Percentiles rank a stretch among this genome's conserved stretches.
Evolutionary conservation across 1,140 invertebrate genomes (phyloP).

Genomic region (Eufriesea mexicana): DNA sequence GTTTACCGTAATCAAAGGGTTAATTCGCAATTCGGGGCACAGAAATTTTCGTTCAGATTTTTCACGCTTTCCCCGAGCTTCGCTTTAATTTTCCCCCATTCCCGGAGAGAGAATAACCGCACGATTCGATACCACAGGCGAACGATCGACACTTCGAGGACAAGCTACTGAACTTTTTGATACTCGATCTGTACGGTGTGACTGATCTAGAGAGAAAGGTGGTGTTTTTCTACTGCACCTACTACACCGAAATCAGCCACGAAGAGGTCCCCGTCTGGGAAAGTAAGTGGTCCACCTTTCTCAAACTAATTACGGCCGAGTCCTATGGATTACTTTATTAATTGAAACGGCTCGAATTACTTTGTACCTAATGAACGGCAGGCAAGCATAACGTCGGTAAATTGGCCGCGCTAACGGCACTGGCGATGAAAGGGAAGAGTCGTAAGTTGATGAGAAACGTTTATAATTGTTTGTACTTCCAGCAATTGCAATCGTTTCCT

Average conservation of each 20-base stretch:
- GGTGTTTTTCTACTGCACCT: conserved; percentile 84
- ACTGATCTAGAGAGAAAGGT: conserved; percentile 79
- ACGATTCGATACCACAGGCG: conserved; percentile 62
- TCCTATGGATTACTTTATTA: background rate
- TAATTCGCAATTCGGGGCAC: too few relatives aligned
- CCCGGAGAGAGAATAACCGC: background rate
- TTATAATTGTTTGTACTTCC: conserved; percentile 66
- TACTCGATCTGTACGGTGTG: conserved; percentile 73
- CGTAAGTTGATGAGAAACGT: conserved; percentile 75
- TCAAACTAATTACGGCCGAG: background rate
- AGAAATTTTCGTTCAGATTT: too few relatives aligned
- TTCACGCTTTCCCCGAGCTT: too few relatives aligned
- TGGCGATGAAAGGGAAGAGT: conserved; percentile 70
- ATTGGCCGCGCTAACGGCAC: conserved; percentile 70
- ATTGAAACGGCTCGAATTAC: background rate
- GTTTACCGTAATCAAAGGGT: too few relatives aligned
- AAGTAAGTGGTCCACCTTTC: conserved; percentile 74
- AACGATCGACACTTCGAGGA: conserved; percentile 74
- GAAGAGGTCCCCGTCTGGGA: conserved; percentile 84
- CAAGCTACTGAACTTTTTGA: conserved; percentile 78
- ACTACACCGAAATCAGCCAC: conserved; percentile 81
- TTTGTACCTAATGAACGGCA: conserved; percentile 12
- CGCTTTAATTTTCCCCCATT: too few relatives aligned
- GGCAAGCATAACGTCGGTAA: conserved; percentile 66
- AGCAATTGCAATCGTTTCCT: background rate